Base-by-base conservation (phyloP, 2,113 vertebrate species). In the Melanocharis versteri region DNA sequence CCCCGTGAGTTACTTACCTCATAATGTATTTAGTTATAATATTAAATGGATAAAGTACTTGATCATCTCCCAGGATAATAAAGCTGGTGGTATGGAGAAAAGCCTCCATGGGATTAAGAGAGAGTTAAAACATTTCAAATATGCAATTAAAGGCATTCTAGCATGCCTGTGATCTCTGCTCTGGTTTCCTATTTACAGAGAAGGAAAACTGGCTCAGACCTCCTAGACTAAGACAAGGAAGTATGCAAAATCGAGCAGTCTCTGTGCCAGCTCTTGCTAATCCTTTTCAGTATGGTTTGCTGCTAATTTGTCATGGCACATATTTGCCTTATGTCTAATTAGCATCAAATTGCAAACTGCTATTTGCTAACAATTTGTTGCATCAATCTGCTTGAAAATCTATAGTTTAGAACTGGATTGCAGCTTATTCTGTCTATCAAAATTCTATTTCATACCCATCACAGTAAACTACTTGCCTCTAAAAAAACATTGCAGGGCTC, bases 271-370 rank as follows among this genome's bases (percentile, higher is more conserved):
- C 96, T 96, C 97, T 97, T 93, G 96, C 98, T 98, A 98, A 98
- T 98, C 98, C 98, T 97, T 97, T 97, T 96, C 98, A 98, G 98
- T 98, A 98, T 98, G 98, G 98, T 98, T 98, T 97, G 96, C 98
- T 98, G 98, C 98, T 98, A 98, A 98, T 98, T 98, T 98, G 98
- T 98, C 98, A 98, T 97, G 97, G 97, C 98, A 98, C 98, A 98
- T 98, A 98, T 98, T 98, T 98, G 98, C 98, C 97, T 98, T 98
- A 98, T 98, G 98, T 98, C 98, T 98, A 98, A 98, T 98, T 98
- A 98, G 98, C 98, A 98, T 98, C 98, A 98, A 98, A 98, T 98
- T 98, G 98, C 98, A 98, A 98, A 98, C 97, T 98, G 98, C 98
- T 98, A 98, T 98, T 98, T 98, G 98, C 98, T 98, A 98, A 98